Evolutionary conservation across 2,113 vertebrate species (phyloP).

Genomic region (Sceloporus tristichus): DNA sequence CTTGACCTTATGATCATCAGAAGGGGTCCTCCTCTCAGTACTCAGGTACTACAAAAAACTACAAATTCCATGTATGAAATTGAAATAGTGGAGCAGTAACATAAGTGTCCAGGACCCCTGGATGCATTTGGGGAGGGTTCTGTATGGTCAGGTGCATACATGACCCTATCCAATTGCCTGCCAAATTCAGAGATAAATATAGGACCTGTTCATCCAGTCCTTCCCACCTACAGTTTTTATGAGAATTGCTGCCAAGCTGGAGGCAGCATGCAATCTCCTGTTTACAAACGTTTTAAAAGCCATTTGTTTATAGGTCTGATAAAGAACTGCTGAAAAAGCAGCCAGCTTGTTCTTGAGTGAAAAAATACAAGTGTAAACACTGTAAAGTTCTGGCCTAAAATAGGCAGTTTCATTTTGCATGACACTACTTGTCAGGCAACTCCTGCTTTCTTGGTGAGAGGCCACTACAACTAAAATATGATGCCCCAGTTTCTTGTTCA

Average conservation of each 20-base stretch:
- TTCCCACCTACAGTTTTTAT: neutral
- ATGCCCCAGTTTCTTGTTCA: constrained; percentile 90
- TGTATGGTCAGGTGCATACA: neutral
- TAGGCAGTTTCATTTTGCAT: constrained; percentile 89
- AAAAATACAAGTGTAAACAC: constrained; percentile 88
- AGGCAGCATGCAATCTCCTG: neutral
- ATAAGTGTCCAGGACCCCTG: too few species aligned
- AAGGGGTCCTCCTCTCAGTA: too few species aligned
- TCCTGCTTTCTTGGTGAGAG: constrained; percentile 95
- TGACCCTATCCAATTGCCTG: neutral
- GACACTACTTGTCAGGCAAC: constrained; percentile 88
- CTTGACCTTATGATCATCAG: too few species aligned
- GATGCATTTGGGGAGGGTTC: too few species aligned
- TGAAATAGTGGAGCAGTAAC: too few species aligned
- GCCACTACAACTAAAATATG: constrained; percentile 92
- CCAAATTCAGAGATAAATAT: neutral
- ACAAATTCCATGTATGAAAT: too few species aligned
- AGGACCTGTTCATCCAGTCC: neutral
- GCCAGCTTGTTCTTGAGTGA: constrained; percentile 88
- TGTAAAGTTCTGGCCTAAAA: constrained; percentile 92
- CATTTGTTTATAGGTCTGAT: constrained; percentile 90
- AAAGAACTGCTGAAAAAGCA: constrained; percentile 87
- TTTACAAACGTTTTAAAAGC: constrained; percentile 84
- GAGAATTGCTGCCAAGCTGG: neutral
- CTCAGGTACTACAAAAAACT: too few species aligned